Base-by-base conservation (phyloP, 1,140 invertebrate species). In the Heterodera carotae region DNA sequence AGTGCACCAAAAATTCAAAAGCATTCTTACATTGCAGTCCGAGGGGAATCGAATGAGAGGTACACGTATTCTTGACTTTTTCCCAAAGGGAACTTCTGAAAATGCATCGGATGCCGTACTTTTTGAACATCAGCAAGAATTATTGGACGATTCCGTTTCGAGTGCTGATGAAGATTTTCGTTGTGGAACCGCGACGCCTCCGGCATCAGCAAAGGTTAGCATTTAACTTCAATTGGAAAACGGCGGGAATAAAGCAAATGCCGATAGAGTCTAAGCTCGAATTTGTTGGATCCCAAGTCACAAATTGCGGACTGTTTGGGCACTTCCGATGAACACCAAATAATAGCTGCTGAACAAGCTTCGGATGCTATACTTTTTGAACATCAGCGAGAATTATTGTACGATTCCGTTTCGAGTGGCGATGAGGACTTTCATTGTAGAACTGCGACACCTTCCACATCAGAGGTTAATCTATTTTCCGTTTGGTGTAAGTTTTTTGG, bases 81-180 rank as follows among this genome's bases (percentile, higher is more conserved):
- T n/a, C n/a, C n/a, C n/a, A n/a, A 43, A 43, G 12, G 39, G 12
- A 43, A 43, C 6, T 43, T 22, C 48, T 22, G 48, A 56, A 56
- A 5, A 56, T 18, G 22, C 22, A 18, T 56, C 48, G 18, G 22
- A 22, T 22, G 22, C 18, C 22, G 48, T 22, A 18, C 22, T 56
- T 18, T 43, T 43, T 43, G 39, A 56, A 5, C 48, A 56, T 15
- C 15, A 56, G 48, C 15, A 56, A 18, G 48, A 56, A 56, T 56
- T 56, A 22, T 56, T 56, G 18, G 22, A 56, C 22, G 48, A 56
- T 5, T 2, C 48, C 15, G 15, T 56, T 56, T 66, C 62, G n/a
- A n/a, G 22, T 66, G n/a, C 6, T 66, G 27, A 66, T 31, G 62
- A 66, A 34, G 62, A 66, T n/a, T 66, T 66, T 66, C 62, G 62